Evolutionary conservation across 2,113 vertebrate genomes (phyloP).

Genomic region (Oplegnathus fasciatus): DNA sequence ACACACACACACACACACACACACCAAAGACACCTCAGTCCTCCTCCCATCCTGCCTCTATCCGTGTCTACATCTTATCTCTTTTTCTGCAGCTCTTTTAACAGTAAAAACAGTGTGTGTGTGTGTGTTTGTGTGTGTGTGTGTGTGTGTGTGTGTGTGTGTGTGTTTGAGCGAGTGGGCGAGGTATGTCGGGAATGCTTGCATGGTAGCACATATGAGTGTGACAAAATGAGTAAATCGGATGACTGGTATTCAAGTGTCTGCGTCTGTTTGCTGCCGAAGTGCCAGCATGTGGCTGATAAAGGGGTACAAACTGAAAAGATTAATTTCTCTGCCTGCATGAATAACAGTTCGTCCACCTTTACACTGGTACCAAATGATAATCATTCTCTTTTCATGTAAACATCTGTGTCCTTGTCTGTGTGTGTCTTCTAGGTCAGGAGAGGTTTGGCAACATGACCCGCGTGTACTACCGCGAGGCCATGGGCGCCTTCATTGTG

Average conservation of each 20-base stretch:
- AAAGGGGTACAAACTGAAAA: not conserved
- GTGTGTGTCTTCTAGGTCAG: conserved; percentile 79
- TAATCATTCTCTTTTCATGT: not conserved
- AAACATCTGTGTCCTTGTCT: not conserved
- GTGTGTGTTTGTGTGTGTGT: conserved; percentile 1
- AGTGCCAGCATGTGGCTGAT: not conserved
- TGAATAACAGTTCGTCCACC: not conserved
- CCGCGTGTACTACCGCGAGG: conserved; percentile 89
- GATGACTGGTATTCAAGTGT: not conserved
- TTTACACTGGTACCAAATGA: conserved; percentile 2
- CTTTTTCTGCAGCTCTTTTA: conserved; percentile 13
- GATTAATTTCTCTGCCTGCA: not conserved
- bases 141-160: conserved; percentile 14
- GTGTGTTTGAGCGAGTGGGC: not conserved
- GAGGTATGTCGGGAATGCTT: conserved; percentile 9
- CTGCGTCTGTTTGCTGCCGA: not conserved
- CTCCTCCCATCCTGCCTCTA: not conserved
- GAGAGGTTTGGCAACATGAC: conserved; percentile 91
- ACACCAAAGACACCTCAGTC: conserved; percentile 12
- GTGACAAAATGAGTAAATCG: conserved; percentile 21
- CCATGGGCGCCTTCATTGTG: conserved; percentile 88
- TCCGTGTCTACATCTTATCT: conserved; percentile 6
- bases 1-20: not conserved
- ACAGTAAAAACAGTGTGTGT: conserved; percentile 3
- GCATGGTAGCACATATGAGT: not conserved